Percentiles rank a stretch among this genome's conserved stretches.
Conservation (phyloP, 2,888 invertebrate species). For the Acanthosepion lycidas region DNA sequence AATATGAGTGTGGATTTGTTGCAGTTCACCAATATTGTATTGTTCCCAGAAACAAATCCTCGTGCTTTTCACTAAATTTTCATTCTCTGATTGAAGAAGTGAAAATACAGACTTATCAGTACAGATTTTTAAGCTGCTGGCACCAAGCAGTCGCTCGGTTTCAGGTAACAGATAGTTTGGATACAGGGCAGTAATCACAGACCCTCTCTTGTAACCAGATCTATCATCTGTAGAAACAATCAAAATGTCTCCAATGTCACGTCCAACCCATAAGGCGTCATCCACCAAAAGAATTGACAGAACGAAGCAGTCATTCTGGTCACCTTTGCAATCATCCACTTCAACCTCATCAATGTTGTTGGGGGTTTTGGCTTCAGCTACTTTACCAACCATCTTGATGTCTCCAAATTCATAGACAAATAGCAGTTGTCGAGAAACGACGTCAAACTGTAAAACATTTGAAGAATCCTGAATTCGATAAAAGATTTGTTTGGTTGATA, state of each 20-base stretch:
- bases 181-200: not conserved
- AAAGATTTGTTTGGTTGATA: not conserved
- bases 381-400: not conserved
- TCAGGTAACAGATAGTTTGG: not conserved
- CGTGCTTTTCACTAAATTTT: not conserved
- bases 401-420: not conserved
- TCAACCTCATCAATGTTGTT: not conserved
- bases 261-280: conserved; percentile 64
- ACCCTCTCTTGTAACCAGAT: not conserved
- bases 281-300: conserved; percentile 56
- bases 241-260: conserved; percentile 61
- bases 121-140: not conserved
- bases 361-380: not conserved
- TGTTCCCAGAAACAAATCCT: not conserved
- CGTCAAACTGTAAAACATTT: not conserved
- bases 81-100: not conserved
- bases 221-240: conserved; percentile 50
- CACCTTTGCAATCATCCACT: not conserved
- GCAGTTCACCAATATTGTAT: not conserved
- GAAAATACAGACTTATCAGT: not conserved
- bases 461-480: not conserved
- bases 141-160: not conserved
- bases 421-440: not conserved
- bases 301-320: conserved; percentile 41
- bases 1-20: not conserved